Evolutionary conservation across 2,888 invertebrate genomes (phyloP).

Genomic region (Lycocerus yunnanus): DNA sequence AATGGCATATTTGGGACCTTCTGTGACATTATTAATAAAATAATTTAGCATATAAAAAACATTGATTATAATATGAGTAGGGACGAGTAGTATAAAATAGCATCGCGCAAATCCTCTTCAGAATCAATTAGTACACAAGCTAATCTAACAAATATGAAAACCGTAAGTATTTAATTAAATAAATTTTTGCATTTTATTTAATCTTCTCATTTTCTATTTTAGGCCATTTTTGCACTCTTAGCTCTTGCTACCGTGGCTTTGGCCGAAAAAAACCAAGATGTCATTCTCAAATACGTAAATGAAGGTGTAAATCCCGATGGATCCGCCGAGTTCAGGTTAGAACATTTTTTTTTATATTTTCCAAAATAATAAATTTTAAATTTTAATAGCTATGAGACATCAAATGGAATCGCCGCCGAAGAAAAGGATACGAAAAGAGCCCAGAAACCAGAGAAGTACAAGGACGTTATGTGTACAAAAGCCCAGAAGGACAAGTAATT

Average conservation of each 20-base stretch:
- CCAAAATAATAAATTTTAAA: neutral
- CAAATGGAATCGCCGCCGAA: conserved; percentile 66
- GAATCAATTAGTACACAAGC: neutral
- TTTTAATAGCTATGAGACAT: conserved; percentile 60
- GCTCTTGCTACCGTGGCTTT: neutral
- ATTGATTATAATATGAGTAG: neutral
- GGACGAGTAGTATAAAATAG: neutral
- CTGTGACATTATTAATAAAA: neutral
- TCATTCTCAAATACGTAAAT: neutral
- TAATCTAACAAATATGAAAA: neutral
- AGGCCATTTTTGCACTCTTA: neutral
- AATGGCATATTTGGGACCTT: neutral
- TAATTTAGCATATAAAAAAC: neutral
- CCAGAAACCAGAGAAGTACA: conserved; percentile 58
- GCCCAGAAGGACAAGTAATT: conserved; percentile 67
- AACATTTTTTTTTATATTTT: no score
- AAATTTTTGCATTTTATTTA: neutral
- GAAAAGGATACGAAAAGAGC: conserved; percentile 61
- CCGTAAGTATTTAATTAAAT: neutral
- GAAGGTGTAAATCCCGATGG: neutral
- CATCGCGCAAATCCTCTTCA: neutral
- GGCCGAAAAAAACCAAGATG: neutral
- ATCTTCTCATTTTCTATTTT: neutral
- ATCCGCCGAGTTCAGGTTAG: neutral
- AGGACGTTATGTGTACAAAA: conserved; percentile 61